Base-by-base conservation (phyloP, 2,113 vertebrate species). In the Syngnathus floridae region DNA sequence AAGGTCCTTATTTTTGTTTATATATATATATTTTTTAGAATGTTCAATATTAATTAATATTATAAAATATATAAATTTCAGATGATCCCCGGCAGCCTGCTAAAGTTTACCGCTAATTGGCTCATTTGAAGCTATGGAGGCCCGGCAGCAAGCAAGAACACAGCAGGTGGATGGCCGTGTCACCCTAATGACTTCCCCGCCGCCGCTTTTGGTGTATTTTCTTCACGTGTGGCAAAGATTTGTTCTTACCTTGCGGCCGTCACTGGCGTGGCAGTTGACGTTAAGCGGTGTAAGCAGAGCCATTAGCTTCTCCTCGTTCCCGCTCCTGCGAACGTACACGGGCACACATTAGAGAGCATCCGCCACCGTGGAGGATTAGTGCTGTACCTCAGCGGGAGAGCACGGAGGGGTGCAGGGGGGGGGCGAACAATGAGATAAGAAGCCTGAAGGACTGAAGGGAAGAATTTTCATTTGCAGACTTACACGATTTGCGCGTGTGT, bases 241-340 rank as follows among this genome's bases (percentile, higher is more conserved):
- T 56, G 72, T 19, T 71, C 92, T 90, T 91, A 98, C 96, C 93
- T 99, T 99, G 74, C 96, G 92, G 40, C 96, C 96, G 69, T 99
- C 96, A 73, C 96, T 99, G 45, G 96, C 96, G 67, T 99, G 96
- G 88, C 96, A 99, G 90, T 99, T 99, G 89, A 98, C 96, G 89
- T 99, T 99, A 83, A 99, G 90, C 73, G 96, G 95, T 21, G 96
- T 99, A 80, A 99, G 92, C 90, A 99, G 89, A 88, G 96, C 96
- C 96, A 98, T 98, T 81, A 99, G 93, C 91, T 99, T 99, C 90
- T 99, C 96, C 90, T 99, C 96, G 90, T 99, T 99, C 88, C 96
- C 96, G 72, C 96, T 98, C 94, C 96, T 98, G 88, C 54, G 84
- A 80, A 80, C 0, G 38, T 26, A 64, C 35, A 58, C 35, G 72